Evolutionary conservation across 2,113 vertebrate species (phyloP), one percentile per base, ranked within the genome.

Genomic region (Nannospalax galili): DNA sequence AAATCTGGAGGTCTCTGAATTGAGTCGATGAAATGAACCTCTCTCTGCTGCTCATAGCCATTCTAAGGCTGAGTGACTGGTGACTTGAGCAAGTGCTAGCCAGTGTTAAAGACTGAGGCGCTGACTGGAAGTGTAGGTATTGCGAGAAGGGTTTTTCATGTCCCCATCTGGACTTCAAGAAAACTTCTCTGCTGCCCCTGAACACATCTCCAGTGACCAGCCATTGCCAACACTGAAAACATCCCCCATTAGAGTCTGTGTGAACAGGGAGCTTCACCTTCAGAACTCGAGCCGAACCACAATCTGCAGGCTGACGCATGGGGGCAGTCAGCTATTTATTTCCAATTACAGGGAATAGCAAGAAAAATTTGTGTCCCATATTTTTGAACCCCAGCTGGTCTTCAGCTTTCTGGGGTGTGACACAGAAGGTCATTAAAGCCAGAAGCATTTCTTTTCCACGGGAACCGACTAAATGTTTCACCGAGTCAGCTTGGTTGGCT

Each of bases 391-490:
- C 85, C 82, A 97, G 84, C 90, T 97, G 84, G 84, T 96, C 7
- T 20, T 86, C 65, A 91, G 56, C 58, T 96, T 98, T 97, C 94
- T 93, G 3, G 94, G 79, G 95, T 32, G 75, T 97, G 96, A 92
- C 94, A 97, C 60, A 56, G 3, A 96, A 88, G 56, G 62, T 91
- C 84, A 95, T 96, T 95, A 92, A 30, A 35, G 91, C 52, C 22
- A 88, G 97, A 14, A 96, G 74, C 52, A 93, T 86, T 96, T 96
- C 90, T 88, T 97, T 97, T 95, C 52, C 87, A 97, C 84, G 65
- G 97, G 84, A 84, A 96, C 77, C 75, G 74, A 98, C 94, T 97
- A 93, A 98, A 97, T 93, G 78, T 96, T 97, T 97, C 96, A 92
- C 78, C 92, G 60, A 40, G 81, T 87, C 88, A 95, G 91, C 94